These are phyloP conservation scores for Phrynocephalus vlangalii DNA, from an alignment of 2,797 vertebrate species.

Conservation along the genomic window DNA sequence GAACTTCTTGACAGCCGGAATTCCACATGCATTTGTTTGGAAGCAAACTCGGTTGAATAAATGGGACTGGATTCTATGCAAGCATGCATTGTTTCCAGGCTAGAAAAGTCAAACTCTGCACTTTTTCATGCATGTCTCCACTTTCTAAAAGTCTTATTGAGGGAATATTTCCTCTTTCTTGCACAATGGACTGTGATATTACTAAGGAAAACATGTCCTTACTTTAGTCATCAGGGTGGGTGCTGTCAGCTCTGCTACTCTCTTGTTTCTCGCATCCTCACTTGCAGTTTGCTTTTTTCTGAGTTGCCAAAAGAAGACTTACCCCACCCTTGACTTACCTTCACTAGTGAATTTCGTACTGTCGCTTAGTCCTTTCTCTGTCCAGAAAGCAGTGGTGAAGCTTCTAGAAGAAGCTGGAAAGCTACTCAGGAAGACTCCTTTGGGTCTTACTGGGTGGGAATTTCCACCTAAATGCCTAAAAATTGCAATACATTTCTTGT, in stretches of 20 bases:
- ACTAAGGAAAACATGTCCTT: neutral
- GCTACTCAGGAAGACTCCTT: too few relatives aligned
- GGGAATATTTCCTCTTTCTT: neutral
- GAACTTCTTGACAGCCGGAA: neutral
- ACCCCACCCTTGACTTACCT: neutral
- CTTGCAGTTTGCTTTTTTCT: neutral
- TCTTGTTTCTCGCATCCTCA: neutral
- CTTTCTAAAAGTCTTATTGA: neutral
- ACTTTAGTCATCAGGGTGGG: neutral
- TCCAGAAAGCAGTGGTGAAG: too few relatives aligned
- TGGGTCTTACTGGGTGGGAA: too few relatives aligned
- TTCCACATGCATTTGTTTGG: too few relatives aligned
- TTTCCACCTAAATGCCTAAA: too few relatives aligned
- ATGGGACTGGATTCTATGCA: neutral
- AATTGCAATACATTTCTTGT: too few relatives aligned
- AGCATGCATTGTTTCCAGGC: too few relatives aligned
- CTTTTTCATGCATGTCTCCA: neutral
- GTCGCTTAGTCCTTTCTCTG: neutral
- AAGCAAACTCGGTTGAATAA: neutral
- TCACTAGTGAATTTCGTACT: neutral
- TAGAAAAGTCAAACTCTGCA: neutral
- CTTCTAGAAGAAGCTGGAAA: neutral
- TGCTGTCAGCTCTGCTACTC: neutral
- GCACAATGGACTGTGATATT: neutral
- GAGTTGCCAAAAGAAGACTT: neutral